Percentiles rank a stretch among this genome's conserved stretches.
Evolutionary conservation across 2,888 invertebrate genomes (phyloP).

Genomic region (Gasteruption jaculator): DNA sequence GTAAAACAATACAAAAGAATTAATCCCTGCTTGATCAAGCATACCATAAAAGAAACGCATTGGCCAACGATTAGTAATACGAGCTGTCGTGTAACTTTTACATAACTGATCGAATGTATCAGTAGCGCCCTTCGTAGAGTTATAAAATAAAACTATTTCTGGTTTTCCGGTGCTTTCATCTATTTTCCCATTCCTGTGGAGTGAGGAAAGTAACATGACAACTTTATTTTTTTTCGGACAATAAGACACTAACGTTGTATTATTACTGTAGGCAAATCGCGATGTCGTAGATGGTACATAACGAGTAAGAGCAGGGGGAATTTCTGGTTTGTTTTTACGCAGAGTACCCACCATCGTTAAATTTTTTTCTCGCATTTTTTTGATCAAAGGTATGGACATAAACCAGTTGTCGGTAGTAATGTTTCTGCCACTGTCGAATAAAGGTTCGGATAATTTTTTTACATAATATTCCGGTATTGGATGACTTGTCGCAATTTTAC

Average conservation of each 20-base stretch:
- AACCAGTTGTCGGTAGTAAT: constrained; percentile 30
- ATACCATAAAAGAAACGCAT: constrained; percentile 25
- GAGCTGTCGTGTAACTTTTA: constrained; percentile 18
- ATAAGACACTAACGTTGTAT: constrained; percentile 20
- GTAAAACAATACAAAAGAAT: constrained; percentile 21
- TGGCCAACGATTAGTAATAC: constrained; percentile 24
- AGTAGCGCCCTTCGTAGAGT: constrained; percentile 25
- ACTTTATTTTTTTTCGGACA: constrained; percentile 20
- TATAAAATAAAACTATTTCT: constrained; percentile 24
- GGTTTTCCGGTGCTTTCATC: constrained; percentile 21
- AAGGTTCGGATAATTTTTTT: constrained; percentile 20
- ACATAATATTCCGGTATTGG: constrained; percentile 21
- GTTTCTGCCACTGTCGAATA: constrained; percentile 18
- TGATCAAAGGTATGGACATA: constrained; percentile 21
- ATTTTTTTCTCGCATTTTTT: constrained; percentile 20
- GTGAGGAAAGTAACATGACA: constrained; percentile 21
- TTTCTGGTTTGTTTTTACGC: constrained; percentile 25
- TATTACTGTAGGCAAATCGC: constrained; percentile 16
- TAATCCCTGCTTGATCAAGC: constrained; percentile 26
- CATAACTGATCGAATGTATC: constrained; percentile 28
- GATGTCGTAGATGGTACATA: constrained; percentile 3
- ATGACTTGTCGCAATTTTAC: constrained; percentile 14
- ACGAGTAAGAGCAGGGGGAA: constrained; percentile 13
- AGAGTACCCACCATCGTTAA: constrained; percentile 25
- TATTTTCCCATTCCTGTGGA: constrained; percentile 15